These are phyloP conservation scores for Vesta saturnalis DNA, from an alignment of 2,888 invertebrate genomes.

Conservation along the genomic window DNA sequence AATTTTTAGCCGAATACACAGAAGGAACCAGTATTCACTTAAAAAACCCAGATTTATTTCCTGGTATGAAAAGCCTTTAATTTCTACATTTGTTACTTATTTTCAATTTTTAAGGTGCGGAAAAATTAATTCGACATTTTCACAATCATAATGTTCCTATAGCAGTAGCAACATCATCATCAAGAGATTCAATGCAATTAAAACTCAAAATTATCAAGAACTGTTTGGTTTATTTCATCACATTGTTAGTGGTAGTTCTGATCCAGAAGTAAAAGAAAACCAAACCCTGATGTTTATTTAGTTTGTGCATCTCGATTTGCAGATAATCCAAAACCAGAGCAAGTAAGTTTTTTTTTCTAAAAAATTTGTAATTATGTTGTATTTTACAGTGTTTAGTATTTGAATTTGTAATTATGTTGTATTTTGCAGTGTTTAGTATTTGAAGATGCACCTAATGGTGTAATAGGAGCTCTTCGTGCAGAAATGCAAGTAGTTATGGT, in stretches of 20 bases:
- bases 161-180: conserved; percentile 76
- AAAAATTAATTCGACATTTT: conserved; percentile 70
- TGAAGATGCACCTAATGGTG: conserved; percentile 75
- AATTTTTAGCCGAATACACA: conserved; percentile 67
- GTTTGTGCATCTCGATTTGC: conserved; percentile 70
- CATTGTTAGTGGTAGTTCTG: conserved; percentile 70
- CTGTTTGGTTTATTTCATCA: conserved; percentile 67
- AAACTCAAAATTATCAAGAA: conserved; percentile 64
- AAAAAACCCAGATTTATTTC: conserved; percentile 67
- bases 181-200: conserved; percentile 66
- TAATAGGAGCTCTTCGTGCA: conserved; percentile 67
- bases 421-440: conserved; percentile 68
- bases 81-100: conserved; percentile 3
- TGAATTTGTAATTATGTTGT: too few species aligned
- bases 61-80: conserved; percentile 61
- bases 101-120: conserved; percentile 63
- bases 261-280: conserved; percentile 78
- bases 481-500: conserved; percentile 72
- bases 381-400: background rate
- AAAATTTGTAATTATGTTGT: background rate
- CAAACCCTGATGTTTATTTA: conserved; percentile 75
- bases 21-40: conserved; percentile 63
- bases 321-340: conserved; percentile 62
- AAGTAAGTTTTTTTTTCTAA: conserved; percentile 44
- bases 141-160: conserved; percentile 70